Percentiles rank a stretch among this genome's conserved stretches.
Conservation (phyloP, 2,888 invertebrate species). For the Diaprepes abbreviatus region DNA sequence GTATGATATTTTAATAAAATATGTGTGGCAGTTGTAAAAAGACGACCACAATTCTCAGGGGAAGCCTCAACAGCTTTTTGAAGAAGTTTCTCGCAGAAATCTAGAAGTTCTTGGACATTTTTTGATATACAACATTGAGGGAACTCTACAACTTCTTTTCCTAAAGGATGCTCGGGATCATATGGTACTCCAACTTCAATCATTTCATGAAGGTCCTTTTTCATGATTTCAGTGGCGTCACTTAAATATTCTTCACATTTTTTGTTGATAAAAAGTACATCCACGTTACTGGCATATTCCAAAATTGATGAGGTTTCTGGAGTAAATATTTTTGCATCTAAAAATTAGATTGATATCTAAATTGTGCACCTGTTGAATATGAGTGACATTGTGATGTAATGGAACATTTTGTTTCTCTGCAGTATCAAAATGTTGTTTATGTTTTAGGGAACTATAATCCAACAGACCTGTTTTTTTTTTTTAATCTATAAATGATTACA, state of each 20-base stretch:
- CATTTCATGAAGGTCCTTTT: constrained; percentile 84
- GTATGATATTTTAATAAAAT: constrained; percentile 84
- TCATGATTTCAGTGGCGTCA: constrained; percentile 80
- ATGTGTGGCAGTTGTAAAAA: constrained; percentile 79
- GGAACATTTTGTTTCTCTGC: no score
- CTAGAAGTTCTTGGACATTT: constrained; percentile 75
- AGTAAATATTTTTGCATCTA: constrained; percentile 72
- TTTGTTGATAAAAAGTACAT: constrained; percentile 82
- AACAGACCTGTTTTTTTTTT: no score
- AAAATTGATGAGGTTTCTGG: constrained; percentile 73
- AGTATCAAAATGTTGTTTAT: no score
- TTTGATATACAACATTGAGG: constrained; percentile 74
- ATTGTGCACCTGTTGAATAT: no score
- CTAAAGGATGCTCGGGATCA: constrained; percentile 67
- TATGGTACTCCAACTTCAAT: constrained; percentile 70
- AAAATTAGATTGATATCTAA: no score
- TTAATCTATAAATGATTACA: no score
- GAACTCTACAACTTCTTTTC: constrained; percentile 63
- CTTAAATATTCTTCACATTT: constrained; percentile 80
- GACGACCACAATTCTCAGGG: constrained; percentile 74
- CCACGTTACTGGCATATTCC: constrained; percentile 81
- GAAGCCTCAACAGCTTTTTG: constrained; percentile 76
- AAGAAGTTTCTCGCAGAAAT: constrained; percentile 76
- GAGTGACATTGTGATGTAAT: no score
- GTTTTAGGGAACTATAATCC: no score